Conservation (phyloP, 2,113 vertebrate species). For the Ariopsis seemanni region DNA sequence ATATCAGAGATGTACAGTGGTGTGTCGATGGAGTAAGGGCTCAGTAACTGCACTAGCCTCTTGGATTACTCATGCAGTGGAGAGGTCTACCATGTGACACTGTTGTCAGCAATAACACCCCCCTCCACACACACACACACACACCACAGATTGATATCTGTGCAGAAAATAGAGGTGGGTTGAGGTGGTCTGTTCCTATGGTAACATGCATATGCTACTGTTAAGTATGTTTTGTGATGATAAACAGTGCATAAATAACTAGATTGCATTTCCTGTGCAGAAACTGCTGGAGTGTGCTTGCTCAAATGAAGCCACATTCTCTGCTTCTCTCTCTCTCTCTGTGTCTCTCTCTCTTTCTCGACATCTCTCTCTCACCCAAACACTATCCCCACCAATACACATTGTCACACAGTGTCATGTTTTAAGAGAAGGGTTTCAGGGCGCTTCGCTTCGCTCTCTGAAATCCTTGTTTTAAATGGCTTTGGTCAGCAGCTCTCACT, state of each 20-base stretch:
- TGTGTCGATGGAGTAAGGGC: neutral
- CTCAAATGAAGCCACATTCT: no score
- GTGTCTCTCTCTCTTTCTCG: no score
- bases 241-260: conserved; percentile 35
- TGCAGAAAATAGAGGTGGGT: neutral
- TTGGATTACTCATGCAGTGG: neutral
- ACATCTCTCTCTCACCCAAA: no score
- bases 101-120: conserved; percentile 9
- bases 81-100: neutral
- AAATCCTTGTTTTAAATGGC: no score
- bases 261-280: no score
- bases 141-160: neutral
- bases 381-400: no score
- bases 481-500: no score
- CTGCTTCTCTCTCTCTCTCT: no score
- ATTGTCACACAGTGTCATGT: no score
- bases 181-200: conserved; percentile 32
- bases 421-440: no score
- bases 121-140: conserved; percentile 1
- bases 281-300: no score
- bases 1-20: neutral
- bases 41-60: neutral
- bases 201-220: neutral
- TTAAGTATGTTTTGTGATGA: conserved; percentile 23
- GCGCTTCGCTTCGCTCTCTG: no score